phyloP scores from a whole-genome alignment of 1,140 invertebrate species.

The Orius laevigatus region DNA sequence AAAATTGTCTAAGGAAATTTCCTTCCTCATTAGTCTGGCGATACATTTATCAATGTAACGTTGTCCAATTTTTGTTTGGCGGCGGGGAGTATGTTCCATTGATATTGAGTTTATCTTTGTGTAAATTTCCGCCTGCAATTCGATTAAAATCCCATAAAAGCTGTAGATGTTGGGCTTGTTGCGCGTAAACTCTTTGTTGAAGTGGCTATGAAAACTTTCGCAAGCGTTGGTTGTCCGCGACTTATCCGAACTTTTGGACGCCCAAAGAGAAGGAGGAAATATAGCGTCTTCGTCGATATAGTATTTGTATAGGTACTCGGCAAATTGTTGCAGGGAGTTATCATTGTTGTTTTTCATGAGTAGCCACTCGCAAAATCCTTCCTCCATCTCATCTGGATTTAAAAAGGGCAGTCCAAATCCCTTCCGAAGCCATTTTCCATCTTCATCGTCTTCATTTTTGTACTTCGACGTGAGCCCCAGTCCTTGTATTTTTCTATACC shows the following conservation, averaged over 20 bases:
- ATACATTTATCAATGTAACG: too few relatives aligned
- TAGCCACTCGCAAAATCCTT: conserved; percentile 1
- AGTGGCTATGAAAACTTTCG: not conserved
- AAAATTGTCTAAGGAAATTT: too few relatives aligned
- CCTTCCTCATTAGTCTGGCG: too few relatives aligned
- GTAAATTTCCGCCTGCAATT: conserved; percentile 2
- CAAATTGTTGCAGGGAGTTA: not conserved
- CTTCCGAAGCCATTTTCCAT: too few relatives aligned
- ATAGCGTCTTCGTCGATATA: not conserved
- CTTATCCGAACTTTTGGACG: not conserved
- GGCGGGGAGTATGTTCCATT: not conserved
- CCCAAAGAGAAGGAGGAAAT: conserved; percentile 1
- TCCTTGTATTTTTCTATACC: conserved; percentile 5
- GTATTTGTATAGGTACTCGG: not conserved
- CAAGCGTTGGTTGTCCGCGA: not conserved
- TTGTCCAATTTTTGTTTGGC: too few relatives aligned
- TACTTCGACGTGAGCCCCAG: conserved; percentile 1
- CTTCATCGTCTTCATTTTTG: too few relatives aligned
- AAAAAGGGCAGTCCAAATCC: not conserved
- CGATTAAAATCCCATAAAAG: not conserved
- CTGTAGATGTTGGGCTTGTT: conserved; percentile 1
- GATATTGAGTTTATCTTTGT: not conserved
- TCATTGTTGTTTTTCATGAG: not conserved
- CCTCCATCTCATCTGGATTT: not conserved
- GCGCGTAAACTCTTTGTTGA: not conserved